These are phyloP conservation scores for Alentia gelatinosa DNA, from an alignment of 2,888 invertebrate genomes.

Conservation along the genomic window DNA sequence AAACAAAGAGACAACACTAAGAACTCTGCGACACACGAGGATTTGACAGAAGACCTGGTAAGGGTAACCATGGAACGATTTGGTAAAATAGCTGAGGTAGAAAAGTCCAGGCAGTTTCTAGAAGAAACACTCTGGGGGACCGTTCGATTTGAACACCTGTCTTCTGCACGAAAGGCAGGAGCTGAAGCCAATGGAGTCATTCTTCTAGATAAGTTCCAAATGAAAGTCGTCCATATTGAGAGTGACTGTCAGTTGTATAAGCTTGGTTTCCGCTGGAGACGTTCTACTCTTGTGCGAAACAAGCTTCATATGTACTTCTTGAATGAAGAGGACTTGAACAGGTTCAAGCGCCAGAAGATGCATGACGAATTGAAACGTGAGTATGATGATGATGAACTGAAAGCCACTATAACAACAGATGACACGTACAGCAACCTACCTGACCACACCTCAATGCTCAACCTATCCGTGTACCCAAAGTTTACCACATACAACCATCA, in stretches of 20 bases:
- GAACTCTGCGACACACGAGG: background rate
- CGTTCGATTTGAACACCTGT: background rate
- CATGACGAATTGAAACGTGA: background rate
- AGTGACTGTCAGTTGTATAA: background rate
- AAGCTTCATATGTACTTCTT: background rate
- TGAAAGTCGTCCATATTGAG: constrained; percentile 17
- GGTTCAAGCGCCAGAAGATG: background rate
- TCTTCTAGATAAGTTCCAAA: background rate
- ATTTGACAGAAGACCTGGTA: background rate
- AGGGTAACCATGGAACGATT: background rate
- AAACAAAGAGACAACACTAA: background rate
- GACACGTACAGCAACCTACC: background rate
- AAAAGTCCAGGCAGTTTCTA: background rate
- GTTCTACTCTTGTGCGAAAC: background rate
- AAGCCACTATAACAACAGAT: background rate
- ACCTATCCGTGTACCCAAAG: constrained; percentile 20
- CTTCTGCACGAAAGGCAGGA: background rate
- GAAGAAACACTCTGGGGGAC: background rate
- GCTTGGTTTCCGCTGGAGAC: background rate
- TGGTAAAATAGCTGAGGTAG: background rate
- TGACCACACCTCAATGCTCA: background rate
- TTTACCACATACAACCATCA: constrained; percentile 39
- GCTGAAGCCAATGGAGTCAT: background rate
- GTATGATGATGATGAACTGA: constrained; percentile 19
- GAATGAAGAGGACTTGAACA: constrained; percentile 7